Conservation (phyloP, 1,140 invertebrate genomes). For the Adelges cooleyi region DNA sequence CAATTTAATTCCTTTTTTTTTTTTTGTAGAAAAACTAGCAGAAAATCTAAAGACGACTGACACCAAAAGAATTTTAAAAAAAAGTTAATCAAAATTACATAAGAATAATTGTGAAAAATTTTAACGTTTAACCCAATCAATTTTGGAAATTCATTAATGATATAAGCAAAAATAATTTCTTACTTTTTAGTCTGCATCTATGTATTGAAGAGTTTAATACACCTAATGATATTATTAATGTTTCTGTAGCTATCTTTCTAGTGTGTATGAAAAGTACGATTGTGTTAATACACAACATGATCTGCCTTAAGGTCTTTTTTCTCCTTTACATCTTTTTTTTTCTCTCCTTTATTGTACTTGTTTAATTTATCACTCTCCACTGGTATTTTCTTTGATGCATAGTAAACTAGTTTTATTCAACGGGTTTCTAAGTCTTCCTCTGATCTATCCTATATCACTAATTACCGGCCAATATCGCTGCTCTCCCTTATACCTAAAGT, state of each 20-base stretch:
- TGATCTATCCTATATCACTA: not conserved
- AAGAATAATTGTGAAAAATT: not conserved
- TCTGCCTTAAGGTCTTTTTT: not conserved
- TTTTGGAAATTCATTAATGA: constrained; percentile 3
- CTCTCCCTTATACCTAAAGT: constrained; percentile 7
- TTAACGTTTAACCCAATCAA: not conserved
- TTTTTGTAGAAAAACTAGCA: no score
- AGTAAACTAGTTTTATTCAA: constrained; percentile 2
- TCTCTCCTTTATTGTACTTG: not conserved
- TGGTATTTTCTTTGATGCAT: not conserved
- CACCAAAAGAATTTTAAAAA: not conserved
- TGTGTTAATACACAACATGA: not conserved
- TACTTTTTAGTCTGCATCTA: not conserved
- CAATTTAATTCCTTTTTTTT: no score
- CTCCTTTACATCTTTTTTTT: not conserved
- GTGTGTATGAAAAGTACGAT: not conserved
- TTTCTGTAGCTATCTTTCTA: not conserved
- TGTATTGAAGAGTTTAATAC: not conserved
- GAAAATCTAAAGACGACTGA: no score
- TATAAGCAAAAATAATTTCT: not conserved
- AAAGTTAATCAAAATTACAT: not conserved
- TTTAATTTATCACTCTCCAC: constrained; percentile 11
- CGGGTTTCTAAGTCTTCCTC: not conserved
- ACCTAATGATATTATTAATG: not conserved
- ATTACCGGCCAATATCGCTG: constrained; percentile 3